Percentiles rank a stretch among this genome's conserved stretches.
Conservation (phyloP, 2,113 vertebrate genomes). For the Anolis sagrei region DNA sequence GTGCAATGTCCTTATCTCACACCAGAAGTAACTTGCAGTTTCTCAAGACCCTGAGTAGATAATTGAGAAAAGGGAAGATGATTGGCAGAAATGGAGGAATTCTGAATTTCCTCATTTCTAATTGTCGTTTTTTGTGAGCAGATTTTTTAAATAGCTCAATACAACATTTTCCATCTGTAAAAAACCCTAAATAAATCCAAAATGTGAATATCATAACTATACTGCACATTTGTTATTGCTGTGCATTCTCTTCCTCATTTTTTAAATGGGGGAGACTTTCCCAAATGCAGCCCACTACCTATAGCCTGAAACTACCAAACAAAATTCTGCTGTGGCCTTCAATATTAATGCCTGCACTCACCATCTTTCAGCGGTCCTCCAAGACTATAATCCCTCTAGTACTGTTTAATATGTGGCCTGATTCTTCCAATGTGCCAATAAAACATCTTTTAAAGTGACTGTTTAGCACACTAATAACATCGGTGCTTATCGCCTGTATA, state of each 20-base stretch:
- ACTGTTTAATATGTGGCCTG: slow-evolving; percentile 41
- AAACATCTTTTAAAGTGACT: slow-evolving; percentile 55
- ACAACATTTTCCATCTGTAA: neutral
- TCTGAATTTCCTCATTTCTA: neutral
- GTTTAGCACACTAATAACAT: slow-evolving; percentile 52
- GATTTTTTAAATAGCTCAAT: neutral
- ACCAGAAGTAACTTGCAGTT: no score
- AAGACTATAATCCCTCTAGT: neutral
- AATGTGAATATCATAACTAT: neutral
- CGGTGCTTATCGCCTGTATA: slow-evolving; percentile 39
- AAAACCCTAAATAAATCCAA: neutral
- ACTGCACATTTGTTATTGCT: neutral
- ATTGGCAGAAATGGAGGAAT: no score
- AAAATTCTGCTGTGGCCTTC: neutral
- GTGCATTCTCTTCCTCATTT: neutral
- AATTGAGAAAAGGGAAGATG: neutral
- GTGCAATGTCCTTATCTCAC: no score
- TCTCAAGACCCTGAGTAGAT: no score
- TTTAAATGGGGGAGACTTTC: neutral
- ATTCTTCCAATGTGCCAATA: slow-evolving; percentile 57
- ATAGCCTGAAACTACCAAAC: neutral
- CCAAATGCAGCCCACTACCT: neutral
- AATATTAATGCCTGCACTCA: neutral
- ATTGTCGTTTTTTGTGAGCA: neutral
- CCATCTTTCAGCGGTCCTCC: neutral